A percentile compares a stretch with the other conserved stretches of the same genome.
phyloP scores from a whole-genome alignment of 2,888 invertebrate species.

The Ennomos fuscantarius region DNA sequence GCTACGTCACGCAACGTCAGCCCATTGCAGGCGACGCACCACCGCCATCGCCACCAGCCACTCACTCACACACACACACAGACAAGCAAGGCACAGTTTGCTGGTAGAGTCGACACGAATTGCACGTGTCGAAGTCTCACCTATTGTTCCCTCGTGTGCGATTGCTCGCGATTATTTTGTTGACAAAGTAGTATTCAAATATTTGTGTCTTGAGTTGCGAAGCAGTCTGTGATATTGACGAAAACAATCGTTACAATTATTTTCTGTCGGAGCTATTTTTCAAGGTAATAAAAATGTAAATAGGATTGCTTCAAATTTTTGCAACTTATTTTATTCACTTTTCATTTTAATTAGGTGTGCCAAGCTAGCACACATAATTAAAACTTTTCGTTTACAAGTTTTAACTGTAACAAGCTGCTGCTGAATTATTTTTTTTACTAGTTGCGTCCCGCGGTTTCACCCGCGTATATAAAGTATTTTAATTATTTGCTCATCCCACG shows the following conservation, averaged over 20 bases:
- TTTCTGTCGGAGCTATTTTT: slow-evolving; percentile 25
- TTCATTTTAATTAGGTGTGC: background rate
- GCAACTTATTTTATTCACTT: background rate
- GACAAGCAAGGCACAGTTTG: slow-evolving; percentile 51
- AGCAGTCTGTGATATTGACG: slow-evolving; percentile 42
- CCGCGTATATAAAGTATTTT: too few species aligned
- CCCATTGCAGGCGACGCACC: slow-evolving; percentile 32
- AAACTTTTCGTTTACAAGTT: too few species aligned
- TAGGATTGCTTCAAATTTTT: slow-evolving; percentile 6
- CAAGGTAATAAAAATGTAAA: slow-evolving; percentile 50
- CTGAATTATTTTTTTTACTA: too few species aligned
- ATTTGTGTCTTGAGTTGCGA: slow-evolving; percentile 31
- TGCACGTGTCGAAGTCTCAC: slow-evolving; percentile 59
- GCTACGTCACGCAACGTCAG: slow-evolving; percentile 68
- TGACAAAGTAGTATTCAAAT: slow-evolving; percentile 40
- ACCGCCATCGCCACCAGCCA: slow-evolving; percentile 45
- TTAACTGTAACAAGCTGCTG: too few species aligned
- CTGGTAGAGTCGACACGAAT: slow-evolving; percentile 61
- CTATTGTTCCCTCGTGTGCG: slow-evolving; percentile 52
- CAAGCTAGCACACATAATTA: too few species aligned
- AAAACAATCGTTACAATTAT: slow-evolving; percentile 29
- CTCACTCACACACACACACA: slow-evolving; percentile 26
- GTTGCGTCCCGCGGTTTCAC: too few species aligned
- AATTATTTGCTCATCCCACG: too few species aligned
- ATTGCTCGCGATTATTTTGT: slow-evolving; percentile 48